Conservation (phyloP, 1,140 invertebrate genomes). For the Physella acuta region DNA sequence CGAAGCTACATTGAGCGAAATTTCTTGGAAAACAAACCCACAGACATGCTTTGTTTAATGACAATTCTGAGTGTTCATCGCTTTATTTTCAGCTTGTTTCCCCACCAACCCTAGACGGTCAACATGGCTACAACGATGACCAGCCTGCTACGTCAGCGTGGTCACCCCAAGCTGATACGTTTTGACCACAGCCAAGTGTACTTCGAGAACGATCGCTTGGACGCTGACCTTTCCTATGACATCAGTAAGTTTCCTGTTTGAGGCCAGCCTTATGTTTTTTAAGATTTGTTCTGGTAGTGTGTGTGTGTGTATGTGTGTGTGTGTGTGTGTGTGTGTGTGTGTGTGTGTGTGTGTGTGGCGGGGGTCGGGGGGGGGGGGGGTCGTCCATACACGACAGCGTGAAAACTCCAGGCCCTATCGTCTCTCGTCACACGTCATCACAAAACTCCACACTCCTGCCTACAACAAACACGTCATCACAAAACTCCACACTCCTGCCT, state of each 20-base stretch:
- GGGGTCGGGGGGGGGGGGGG: neutral
- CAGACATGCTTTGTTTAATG: no score
- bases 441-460: no score
- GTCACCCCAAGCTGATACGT: neutral
- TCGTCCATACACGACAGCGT: neutral
- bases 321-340: neutral
- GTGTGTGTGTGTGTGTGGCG: neutral
- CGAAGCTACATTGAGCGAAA: no score
- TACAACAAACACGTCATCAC: no score
- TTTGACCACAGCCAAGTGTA: neutral
- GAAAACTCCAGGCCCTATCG: no score
- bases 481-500: no score
- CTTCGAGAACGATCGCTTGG: neutral
- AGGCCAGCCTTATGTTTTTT: neutral
- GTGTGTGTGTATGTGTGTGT: neutral
- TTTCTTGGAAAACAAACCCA: no score
- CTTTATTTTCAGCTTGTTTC: no score
- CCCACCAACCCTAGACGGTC: no score
- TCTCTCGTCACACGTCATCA: no score
- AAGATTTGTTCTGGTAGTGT: no score
- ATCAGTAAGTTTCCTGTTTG: neutral
- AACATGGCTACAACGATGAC: neutral
- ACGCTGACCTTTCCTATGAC: neutral
- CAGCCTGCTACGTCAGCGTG: neutral
- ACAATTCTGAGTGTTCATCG: no score